phyloP scores from a whole-genome alignment of 2,888 invertebrate genomes.

The Calliphora vomitoria region DNA sequence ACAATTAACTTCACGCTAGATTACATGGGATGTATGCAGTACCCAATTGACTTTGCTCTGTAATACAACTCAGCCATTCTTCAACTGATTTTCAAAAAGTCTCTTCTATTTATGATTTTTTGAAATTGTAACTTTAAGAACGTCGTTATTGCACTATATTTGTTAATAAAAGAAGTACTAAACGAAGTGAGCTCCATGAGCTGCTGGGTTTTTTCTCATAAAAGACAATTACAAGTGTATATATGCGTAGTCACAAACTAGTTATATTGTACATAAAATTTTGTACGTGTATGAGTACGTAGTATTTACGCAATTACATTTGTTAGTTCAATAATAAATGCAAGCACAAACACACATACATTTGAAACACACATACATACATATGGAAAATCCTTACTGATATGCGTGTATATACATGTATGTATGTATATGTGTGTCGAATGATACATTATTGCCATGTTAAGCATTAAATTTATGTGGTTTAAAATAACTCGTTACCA shows the following conservation, averaged over 20 bases:
- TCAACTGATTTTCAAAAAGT: too few relatives aligned
- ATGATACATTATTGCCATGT: slow-evolving; percentile 19
- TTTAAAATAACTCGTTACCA: slow-evolving; percentile 48
- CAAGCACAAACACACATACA: not conserved
- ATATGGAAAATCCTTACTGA: not conserved
- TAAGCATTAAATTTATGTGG: slow-evolving; percentile 55
- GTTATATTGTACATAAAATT: not conserved
- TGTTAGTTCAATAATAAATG: not conserved
- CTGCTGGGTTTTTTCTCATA: too few relatives aligned
- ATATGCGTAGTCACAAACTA: not conserved
- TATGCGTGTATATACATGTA: not conserved
- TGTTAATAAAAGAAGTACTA: too few relatives aligned
- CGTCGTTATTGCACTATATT: too few relatives aligned
- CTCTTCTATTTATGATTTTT: too few relatives aligned
- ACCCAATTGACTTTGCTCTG: too few relatives aligned
- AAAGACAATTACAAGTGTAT: not conserved
- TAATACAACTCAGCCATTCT: too few relatives aligned
- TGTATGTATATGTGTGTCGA: not conserved
- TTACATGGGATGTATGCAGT: too few relatives aligned
- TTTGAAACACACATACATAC: not conserved
- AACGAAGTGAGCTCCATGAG: too few relatives aligned
- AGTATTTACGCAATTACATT: slow-evolving; percentile 1
- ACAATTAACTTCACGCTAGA: too few relatives aligned
- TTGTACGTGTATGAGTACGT: not conserved
- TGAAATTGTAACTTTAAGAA: too few relatives aligned